A percentile compares a stretch with the other conserved stretches of the same genome.
Conservation (phyloP, 2,888 invertebrate species). For the Protonemura montana region DNA sequence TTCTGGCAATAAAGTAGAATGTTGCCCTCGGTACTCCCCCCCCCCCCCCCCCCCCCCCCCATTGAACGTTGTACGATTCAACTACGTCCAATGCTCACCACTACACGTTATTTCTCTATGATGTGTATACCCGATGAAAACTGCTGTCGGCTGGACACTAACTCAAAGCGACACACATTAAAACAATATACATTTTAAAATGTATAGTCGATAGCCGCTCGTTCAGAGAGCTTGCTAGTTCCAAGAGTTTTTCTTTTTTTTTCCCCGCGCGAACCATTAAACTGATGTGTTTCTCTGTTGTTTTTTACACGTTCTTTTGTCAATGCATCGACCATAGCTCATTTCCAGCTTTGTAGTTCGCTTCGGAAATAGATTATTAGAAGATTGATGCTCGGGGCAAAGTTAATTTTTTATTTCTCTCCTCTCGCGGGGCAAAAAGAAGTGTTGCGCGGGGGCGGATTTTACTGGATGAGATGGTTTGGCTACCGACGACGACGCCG, state of each 20-base stretch:
- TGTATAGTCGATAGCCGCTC: background rate
- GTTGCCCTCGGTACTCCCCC: background rate
- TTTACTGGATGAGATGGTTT: slow-evolving; percentile 20
- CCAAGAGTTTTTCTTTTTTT: background rate
- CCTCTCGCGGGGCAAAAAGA: background rate
- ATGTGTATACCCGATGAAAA: background rate
- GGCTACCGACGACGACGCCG: slow-evolving; percentile 15
- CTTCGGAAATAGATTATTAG: slow-evolving; percentile 30
- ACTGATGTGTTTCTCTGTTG: background rate
- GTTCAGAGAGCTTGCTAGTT: background rate
- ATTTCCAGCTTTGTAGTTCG: slow-evolving; percentile 15
- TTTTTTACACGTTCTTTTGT: background rate
- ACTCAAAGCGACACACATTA: background rate
- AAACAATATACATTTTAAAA: background rate
- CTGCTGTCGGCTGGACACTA: background rate
- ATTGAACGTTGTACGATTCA: too few species aligned
- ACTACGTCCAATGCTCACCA: too few species aligned
- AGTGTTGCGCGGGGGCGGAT: background rate
- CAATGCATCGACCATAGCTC: background rate
- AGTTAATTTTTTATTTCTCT: slow-evolving; percentile 18
- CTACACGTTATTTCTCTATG: background rate
- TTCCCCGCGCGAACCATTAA: background rate
- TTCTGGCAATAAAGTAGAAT: slow-evolving; percentile 19
- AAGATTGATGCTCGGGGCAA: slow-evolving; percentile 30
- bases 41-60: too few species aligned